Conservation (phyloP, 1,140 invertebrate genomes). For the Temnothorax curvispinosus region DNA sequence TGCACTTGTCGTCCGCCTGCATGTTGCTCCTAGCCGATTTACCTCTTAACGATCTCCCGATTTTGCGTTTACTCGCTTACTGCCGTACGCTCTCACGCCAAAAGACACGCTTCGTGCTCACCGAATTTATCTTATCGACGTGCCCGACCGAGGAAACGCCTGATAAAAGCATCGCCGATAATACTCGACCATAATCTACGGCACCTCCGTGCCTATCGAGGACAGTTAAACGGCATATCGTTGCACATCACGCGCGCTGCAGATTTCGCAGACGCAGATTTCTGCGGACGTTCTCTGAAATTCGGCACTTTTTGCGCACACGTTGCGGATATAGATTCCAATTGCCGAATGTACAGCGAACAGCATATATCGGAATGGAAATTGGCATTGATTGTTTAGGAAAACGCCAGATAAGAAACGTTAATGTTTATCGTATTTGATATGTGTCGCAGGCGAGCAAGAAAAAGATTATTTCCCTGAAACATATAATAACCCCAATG, state of each 20-base stretch:
- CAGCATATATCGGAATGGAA: background rate
- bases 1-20: conserved; percentile 31
- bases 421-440: background rate
- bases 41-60: background rate
- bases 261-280: background rate
- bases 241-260: background rate
- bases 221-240: background rate
- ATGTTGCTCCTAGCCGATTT: background rate
- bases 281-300: background rate
- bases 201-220: background rate
- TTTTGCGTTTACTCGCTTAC: background rate
- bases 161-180: conserved; percentile 45
- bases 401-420: background rate
- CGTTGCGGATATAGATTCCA: background rate
- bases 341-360: background rate
- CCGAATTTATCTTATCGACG: conserved; percentile 54
- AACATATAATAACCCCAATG: background rate
- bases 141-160: background rate
- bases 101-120: background rate
- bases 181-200: conserved; percentile 33
- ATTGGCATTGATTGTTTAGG: background rate
- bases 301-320: background rate
- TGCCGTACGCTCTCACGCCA: background rate
- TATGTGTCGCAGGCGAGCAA: background rate
- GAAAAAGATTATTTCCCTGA: background rate